Evolutionary conservation across 2,888 invertebrate genomes (phyloP).

Genomic region (Oscheius sp.): DNA sequence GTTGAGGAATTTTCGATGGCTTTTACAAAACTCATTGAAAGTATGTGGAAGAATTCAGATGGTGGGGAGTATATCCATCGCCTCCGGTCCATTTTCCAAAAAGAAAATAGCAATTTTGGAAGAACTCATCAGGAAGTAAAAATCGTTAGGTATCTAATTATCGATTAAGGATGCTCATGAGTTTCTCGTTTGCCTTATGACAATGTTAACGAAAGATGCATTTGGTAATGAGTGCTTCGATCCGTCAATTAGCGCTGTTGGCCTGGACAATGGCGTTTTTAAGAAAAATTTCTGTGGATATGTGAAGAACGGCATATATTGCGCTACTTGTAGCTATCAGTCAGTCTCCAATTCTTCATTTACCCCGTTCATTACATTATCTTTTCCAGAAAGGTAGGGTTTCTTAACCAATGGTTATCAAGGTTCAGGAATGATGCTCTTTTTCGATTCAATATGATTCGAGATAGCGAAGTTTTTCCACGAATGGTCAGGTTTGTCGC

Average conservation of each 20-base stretch:
- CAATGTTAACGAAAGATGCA: slow-evolving; percentile 14
- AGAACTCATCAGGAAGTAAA: slow-evolving; percentile 13
- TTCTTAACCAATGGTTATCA: background rate
- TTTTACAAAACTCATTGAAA: slow-evolving; percentile 14
- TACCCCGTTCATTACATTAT: slow-evolving; percentile 3
- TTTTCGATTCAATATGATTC: background rate
- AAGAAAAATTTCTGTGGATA: slow-evolving; percentile 1
- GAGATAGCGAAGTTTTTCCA: background rate
- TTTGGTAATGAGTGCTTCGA: slow-evolving; percentile 12
- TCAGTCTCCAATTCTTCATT: background rate
- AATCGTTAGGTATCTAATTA: background rate
- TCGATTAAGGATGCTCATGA: slow-evolving; percentile 32
- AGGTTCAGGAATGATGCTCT: background rate
- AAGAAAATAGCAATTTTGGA: slow-evolving; percentile 12
- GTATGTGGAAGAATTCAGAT: slow-evolving; percentile 15
- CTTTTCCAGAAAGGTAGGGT: slow-evolving; percentile 7
- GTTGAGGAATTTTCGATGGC: slow-evolving; percentile 1
- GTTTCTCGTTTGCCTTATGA: slow-evolving; percentile 22
- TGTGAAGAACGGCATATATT: background rate
- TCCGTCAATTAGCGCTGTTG: background rate
- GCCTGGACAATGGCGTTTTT: slow-evolving; percentile 7
- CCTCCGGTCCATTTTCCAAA: background rate
- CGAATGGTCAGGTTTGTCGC: background rate
- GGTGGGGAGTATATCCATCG: slow-evolving; percentile 18
- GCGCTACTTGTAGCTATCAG: background rate